These are phyloP conservation scores for Caenorhabditis latens DNA, from an alignment of 1,140 invertebrate genomes.

Conservation along the genomic window DNA sequence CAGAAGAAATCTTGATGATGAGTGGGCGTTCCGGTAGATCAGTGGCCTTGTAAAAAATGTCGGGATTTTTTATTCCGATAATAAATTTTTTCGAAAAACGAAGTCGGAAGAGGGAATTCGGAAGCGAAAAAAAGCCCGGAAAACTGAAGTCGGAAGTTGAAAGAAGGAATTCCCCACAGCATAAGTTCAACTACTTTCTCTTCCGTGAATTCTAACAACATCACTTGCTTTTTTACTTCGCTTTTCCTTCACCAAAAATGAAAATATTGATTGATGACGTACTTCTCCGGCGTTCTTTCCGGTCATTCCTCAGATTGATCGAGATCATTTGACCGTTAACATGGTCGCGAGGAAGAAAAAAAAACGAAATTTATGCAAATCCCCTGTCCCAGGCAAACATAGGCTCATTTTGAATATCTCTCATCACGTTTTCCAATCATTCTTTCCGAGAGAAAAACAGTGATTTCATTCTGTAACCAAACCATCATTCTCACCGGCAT, in stretches of 20 bases:
- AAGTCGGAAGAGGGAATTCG: too few relatives aligned
- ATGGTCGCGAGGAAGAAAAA: not conserved
- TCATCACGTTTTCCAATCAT: constrained; percentile 28
- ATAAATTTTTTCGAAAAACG: too few relatives aligned
- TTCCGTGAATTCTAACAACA: not conserved
- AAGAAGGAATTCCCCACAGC: too few relatives aligned
- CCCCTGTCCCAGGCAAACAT: not conserved
- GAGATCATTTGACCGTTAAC: constrained; percentile 36
- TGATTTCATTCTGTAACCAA: not conserved
- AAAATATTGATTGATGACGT: constrained; percentile 27
- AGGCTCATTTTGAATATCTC: not conserved
- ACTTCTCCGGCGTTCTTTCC: constrained; percentile 14
- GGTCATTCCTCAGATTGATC: constrained; percentile 11
- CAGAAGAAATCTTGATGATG: too few relatives aligned
- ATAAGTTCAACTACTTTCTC: too few relatives aligned
- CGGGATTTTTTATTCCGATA: too few relatives aligned
- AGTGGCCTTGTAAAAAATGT: too few relatives aligned
- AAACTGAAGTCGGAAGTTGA: too few relatives aligned
- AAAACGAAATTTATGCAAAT: constrained; percentile 36
- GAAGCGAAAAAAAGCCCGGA: too few relatives aligned
- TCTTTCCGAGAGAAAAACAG: not conserved
- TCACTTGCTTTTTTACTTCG: not conserved
- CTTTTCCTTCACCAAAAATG: not conserved
- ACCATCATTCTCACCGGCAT: constrained; percentile 6
- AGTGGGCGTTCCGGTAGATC: too few relatives aligned